Evolutionary conservation across 2,888 invertebrate genomes (phyloP), one percentile per base, ranked within the genome.

Genomic region (Diloba caeruleocephala): DNA sequence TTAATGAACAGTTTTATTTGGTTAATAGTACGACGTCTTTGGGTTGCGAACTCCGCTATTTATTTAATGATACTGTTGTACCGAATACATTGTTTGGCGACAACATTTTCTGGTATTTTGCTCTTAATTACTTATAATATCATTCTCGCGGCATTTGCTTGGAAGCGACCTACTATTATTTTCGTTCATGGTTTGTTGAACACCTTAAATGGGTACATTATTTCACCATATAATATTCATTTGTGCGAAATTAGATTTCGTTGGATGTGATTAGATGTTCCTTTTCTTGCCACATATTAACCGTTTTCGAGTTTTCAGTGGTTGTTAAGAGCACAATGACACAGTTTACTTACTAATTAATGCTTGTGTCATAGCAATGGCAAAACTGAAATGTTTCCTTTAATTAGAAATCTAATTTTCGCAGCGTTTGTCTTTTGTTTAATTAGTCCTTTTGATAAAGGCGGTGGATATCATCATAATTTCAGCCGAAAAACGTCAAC

Each of bases 111-210:
- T 67, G 71, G 63, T 67, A 71, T 60, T 71, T 66, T 83, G 72
- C 69, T 77, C 78, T 85, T 88, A 88, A 89, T 88, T 89, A 84
- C 84, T n/a, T 84, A 80, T 84, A 83, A 84, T 85, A 83, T 82
- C 74, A 81, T 84, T 84, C 70, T 68, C 74, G 76, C 74, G 80
- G 76, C 74, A 80, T 78, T 77, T 44, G 32, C 52, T 38, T 48
- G 26, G 38, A 26, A 67, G 49, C 51, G n/a, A n/a, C n/a, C n/a
- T 56, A 37, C 58, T 84, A 88, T 87, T 85, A 89, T 87, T 84
- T 81, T 76, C 81, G 33, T 84, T 83, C 79, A 88, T 78, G 87
- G 84, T 84, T 88, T 84, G 87, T 83, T 88, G 80, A 84, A 78
- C 81, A 79, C 53, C 15, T 55, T 74, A 65, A 88, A 85, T 85